phyloP scores from a whole-genome alignment of 2,888 invertebrate species.

The Acronicta psi region DNA sequence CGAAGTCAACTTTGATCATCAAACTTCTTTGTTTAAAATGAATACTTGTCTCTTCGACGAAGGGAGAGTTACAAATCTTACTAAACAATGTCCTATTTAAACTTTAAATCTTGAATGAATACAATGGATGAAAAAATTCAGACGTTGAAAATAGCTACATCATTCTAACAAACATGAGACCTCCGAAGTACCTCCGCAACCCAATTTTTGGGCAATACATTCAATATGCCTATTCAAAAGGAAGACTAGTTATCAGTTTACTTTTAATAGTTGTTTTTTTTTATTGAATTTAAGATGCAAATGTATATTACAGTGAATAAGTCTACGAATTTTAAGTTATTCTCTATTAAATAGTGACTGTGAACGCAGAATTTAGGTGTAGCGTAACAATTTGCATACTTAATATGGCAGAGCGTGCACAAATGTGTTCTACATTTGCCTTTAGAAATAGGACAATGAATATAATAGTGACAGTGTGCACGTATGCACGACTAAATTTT shows the following conservation, averaged over 20 bases:
- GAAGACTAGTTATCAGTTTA: too few species aligned
- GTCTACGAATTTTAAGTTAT: background rate
- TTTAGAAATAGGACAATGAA: slow-evolving; percentile 48
- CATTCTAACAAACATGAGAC: background rate
- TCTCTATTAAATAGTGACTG: slow-evolving; percentile 1
- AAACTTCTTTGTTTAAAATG: slow-evolving; percentile 26
- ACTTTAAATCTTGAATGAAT: background rate
- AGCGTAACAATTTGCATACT: slow-evolving; percentile 34
- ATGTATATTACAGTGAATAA: too few species aligned
- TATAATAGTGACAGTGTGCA: slow-evolving; percentile 23
- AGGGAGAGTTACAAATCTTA: slow-evolving; percentile 8
- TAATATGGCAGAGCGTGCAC: slow-evolving; percentile 33
- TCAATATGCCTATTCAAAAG: too few species aligned
- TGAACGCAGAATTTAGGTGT: slow-evolving; percentile 19
- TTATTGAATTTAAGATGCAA: too few species aligned
- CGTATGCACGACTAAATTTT: slow-evolving; percentile 19
- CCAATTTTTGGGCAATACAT: too few species aligned
- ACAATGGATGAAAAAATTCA: too few species aligned
- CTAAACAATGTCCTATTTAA: slow-evolving; percentile 15
- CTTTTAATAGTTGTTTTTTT: too few species aligned
- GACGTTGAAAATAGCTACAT: too few species aligned
- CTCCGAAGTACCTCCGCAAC: too few species aligned
- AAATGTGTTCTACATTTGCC: slow-evolving; percentile 39
- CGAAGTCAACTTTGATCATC: slow-evolving; percentile 24
- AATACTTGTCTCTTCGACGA: slow-evolving; percentile 26